Evolutionary conservation across 2,888 invertebrate genomes (phyloP), one percentile per base, ranked within the genome.

Genomic region (Drosophila pseudotakahashii): DNA sequence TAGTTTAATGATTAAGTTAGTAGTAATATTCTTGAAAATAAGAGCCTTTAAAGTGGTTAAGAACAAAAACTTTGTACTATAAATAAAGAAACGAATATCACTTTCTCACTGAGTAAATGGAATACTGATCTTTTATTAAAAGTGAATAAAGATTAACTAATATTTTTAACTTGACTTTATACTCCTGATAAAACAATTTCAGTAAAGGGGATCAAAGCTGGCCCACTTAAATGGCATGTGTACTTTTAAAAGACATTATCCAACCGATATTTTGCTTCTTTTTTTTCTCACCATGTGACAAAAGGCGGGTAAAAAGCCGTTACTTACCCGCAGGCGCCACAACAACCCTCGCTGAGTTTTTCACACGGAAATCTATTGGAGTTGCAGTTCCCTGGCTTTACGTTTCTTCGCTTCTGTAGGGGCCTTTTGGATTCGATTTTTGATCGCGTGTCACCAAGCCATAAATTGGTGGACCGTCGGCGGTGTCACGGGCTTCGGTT

Each of bases 371-470:
- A 52, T 52, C 51, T 36, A 45, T 59, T 51, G 58, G 51, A 11
- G 30, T 66, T 30, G 45, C 59, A 47, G 41, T 69, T 55, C 50
- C 36, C 42, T 54, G 63, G 73, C 55, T 44, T 47, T 14, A 6
- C 7, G 45, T 26, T 3, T 23, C 26, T 45, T 7, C 26, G 19
- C 26, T 47, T 16, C 47, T 32, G 47, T 32, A 47, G 14, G 47
- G 47, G 47, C 47, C 47, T 14, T 32, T 47, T 32, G 47, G 14
- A 67, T 79, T 84, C 85, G 85, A 82, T 79, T 71, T 81, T 44
- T 39, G 78, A 82, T 82, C 82, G 82, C 82, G 87, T 82, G 82
- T 81, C 75, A 70, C 68, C 44, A 67, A 73, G 70, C 85, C 76
- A 82, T 82, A 87, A 82, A 87, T 74, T 58, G 67, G 68, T 61